Evolutionary conservation across 2,888 invertebrate species (phyloP).

Genomic region (Strigamia maritima): DNA sequence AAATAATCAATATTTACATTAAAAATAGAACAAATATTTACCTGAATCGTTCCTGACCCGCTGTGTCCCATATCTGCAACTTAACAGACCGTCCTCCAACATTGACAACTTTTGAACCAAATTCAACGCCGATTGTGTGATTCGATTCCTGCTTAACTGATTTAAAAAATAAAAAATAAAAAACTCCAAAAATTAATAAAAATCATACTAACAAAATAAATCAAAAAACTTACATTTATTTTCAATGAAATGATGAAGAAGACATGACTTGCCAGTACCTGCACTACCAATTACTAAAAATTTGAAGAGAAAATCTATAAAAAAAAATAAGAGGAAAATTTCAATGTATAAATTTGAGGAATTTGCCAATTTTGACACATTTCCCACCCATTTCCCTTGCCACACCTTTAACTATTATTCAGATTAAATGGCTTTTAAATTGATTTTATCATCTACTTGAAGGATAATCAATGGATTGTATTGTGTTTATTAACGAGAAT

Average conservation of each 20-base stretch:
- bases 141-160: slow-evolving; percentile 77
- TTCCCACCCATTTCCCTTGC: not conserved
- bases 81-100: slow-evolving; percentile 79
- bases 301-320: slow-evolving; percentile 73
- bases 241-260: slow-evolving; percentile 79
- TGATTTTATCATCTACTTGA: not conserved
- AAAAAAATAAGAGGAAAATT: slow-evolving; percentile 35
- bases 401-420: not conserved
- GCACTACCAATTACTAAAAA: slow-evolving; percentile 81
- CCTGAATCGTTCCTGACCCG: slow-evolving; percentile 56
- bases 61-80: slow-evolving; percentile 74
- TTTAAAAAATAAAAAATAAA: slow-evolving; percentile 42
- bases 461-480: not conserved
- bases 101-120: slow-evolving; percentile 79
- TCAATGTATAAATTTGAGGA: not conserved
- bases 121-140: slow-evolving; percentile 81
- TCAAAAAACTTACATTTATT: slow-evolving; percentile 70
- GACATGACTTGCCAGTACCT: slow-evolving; percentile 77
- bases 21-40: slow-evolving; percentile 40
- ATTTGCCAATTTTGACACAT: not conserved
- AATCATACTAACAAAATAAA: not conserved
- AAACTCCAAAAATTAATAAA: slow-evolving; percentile 17
- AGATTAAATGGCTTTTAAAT: not conserved
- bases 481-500: not conserved
- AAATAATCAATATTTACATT: not conserved